A percentile compares a stretch with the other conserved stretches of the same genome.
Conservation (phyloP, 2,888 invertebrate species). For the Tuta absoluta region DNA sequence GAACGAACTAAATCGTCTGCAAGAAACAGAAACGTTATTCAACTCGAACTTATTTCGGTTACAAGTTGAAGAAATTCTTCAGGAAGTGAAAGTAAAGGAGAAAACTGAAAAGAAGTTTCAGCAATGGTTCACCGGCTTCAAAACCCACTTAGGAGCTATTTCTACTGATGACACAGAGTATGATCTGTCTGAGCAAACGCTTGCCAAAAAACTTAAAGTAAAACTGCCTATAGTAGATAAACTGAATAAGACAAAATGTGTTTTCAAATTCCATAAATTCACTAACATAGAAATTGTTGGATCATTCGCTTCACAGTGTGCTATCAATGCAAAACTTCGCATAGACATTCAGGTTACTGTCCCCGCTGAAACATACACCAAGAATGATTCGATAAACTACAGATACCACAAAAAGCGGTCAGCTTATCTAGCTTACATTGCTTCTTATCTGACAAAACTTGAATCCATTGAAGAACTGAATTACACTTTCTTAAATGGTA, state of each 20-base stretch:
- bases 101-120: slow-evolving; percentile 82
- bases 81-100: slow-evolving; percentile 85
- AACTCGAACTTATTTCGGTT: slow-evolving; percentile 93
- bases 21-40: slow-evolving; percentile 91
- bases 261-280: slow-evolving; percentile 86
- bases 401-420: slow-evolving; percentile 90
- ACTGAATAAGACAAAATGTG: slow-evolving; percentile 73
- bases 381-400: slow-evolving; percentile 91
- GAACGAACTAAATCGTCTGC: slow-evolving; percentile 89
- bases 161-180: slow-evolving; percentile 72
- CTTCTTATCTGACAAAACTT: slow-evolving; percentile 78
- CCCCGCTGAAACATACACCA: slow-evolving; percentile 86
- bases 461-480: slow-evolving; percentile 75
- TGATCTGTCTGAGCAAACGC: slow-evolving; percentile 71
- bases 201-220: slow-evolving; percentile 73
- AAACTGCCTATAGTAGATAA: slow-evolving; percentile 79
- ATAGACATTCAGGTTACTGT: slow-evolving; percentile 88
- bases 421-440: slow-evolving; percentile 87
- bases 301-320: slow-evolving; percentile 83
- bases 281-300: slow-evolving; percentile 83
- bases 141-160: slow-evolving; percentile 75
- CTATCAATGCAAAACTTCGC: slow-evolving; percentile 83
- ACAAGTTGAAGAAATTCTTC: slow-evolving; percentile 89
- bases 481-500: slow-evolving; percentile 77
- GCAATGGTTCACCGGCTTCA: slow-evolving; percentile 83